Conservation (phyloP, 2,113 vertebrate species). For the Rafetus swinhoei region DNA sequence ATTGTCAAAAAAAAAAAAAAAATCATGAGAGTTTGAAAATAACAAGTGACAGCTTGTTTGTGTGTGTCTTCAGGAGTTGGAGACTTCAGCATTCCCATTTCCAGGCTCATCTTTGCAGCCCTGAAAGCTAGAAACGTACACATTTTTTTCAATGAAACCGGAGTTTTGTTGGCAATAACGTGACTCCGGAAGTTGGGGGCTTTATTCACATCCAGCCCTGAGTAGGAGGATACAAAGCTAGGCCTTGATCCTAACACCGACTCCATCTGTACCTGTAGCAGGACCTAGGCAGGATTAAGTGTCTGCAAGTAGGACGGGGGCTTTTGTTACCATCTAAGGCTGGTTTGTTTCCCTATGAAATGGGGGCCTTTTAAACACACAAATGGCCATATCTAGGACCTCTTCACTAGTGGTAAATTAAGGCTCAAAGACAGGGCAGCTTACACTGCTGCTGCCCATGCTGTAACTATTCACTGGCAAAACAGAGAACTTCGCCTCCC, state of each 20-base stretch:
- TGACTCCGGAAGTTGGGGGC: background rate
- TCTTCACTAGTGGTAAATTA: background rate
- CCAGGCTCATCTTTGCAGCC: background rate
- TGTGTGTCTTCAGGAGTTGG: background rate
- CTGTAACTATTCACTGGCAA: background rate
- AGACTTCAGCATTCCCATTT: background rate
- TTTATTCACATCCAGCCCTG: background rate
- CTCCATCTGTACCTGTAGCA: rapidly evolving
- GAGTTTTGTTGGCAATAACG: background rate
- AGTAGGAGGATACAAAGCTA: rapidly evolving
- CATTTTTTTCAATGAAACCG: background rate
- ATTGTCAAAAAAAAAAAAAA: background rate
- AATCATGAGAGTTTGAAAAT: background rate
- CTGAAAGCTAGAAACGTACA: background rate
- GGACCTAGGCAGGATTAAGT: background rate
- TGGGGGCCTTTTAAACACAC: background rate
- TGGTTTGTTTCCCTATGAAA: background rate
- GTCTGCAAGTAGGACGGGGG: background rate
- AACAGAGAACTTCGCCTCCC: background rate
- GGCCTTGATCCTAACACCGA: background rate
- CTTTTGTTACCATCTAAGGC: background rate
- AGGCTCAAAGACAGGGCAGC: background rate
- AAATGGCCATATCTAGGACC: background rate
- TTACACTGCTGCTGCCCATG: background rate
- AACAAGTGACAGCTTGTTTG: background rate